Base-by-base conservation (phyloP, 2,888 invertebrate genomes). In the Branchinecta sandiegonensis region DNA sequence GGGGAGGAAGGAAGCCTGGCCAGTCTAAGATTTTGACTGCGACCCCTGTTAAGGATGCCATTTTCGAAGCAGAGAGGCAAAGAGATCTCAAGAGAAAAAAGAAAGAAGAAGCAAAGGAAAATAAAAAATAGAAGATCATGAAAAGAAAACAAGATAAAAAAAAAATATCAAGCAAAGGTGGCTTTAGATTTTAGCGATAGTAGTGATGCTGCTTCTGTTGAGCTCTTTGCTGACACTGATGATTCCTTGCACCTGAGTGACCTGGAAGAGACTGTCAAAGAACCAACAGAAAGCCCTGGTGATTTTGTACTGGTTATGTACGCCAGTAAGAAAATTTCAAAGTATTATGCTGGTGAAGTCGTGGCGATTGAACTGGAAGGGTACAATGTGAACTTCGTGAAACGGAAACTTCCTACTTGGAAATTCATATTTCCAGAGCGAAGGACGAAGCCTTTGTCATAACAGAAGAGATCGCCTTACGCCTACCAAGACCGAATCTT, bases 1-100 rank as follows among this genome's bases (percentile, higher is more conserved):
- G 50, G 50, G n/a, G 50, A 48, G 50, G 50, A 48, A 48, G 50
- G n/a, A 48, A 48, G n/a, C 50, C 50, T 48, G 50, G 50, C 50
- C 50, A 48, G n/a, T 48, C 50, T 11, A 48, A 48, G 50, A 48
- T 48, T 48, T 48, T 48, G 50, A 48, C 50, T n/a, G 50, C 50
- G n/a, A 48, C 50, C 50, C 50, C 50, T 48, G 50, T 48, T 48
- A 48, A 48, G n/a, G 11, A 48, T n/a, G 50, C 11, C 50, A 48
- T 11, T 48, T 48, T 48, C n/a, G 50, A 48, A 48, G 11, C 50
- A 48, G 50, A 48, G n/a, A 48, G 50, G 11, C 50, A 48, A 48
- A 48, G 11, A 48, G 50, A 48, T 48, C 50, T 48, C 50, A 48
- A 48, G n/a, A 48, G 50, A 48, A 48, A 48, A n/a, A 48, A 48